Conservation (phyloP, 2,797 vertebrate species). For the Phoxinus dragarum region DNA sequence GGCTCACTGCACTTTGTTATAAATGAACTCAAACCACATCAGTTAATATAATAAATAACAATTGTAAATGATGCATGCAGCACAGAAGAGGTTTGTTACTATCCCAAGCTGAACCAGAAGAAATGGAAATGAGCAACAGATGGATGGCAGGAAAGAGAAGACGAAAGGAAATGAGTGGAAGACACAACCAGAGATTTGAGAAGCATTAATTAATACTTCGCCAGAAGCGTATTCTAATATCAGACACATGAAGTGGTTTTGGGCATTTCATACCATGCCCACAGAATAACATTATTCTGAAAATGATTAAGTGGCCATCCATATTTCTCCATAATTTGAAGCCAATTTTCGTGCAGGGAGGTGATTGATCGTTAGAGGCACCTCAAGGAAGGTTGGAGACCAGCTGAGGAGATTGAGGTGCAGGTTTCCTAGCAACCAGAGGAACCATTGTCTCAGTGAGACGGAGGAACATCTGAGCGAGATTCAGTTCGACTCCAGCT, state of each 20-base stretch:
- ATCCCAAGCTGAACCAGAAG: constrained; percentile 69
- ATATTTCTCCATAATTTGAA: constrained; percentile 41
- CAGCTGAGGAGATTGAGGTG: constrained; percentile 65
- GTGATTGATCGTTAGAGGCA: constrained; percentile 67
- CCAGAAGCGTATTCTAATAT: constrained; percentile 54
- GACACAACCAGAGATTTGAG: constrained; percentile 67
- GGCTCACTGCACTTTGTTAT: neutral
- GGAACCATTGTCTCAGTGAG: constrained; percentile 72
- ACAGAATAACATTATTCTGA: constrained; percentile 19
- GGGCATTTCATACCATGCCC: constrained; percentile 45
- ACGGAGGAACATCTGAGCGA: constrained; percentile 70
- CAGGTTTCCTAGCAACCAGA: constrained; percentile 78
- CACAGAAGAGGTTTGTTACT: constrained; percentile 54
- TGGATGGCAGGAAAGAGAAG: constrained; percentile 70
- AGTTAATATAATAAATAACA: constrained; percentile 63
- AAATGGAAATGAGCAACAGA: constrained; percentile 78
- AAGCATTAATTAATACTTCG: constrained; percentile 72
- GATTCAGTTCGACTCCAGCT: constrained; percentile 56
- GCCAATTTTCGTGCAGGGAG: constrained; percentile 34
- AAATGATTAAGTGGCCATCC: constrained; percentile 29
- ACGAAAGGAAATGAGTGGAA: constrained; percentile 74
- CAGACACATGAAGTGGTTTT: constrained; percentile 46
- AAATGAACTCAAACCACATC: constrained; percentile 59
- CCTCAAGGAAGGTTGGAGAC: constrained; percentile 64
- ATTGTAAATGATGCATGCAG: constrained; percentile 68